These are phyloP conservation scores for Rhinella marina DNA, from an alignment of 2,797 vertebrate genomes.

Conservation along the genomic window DNA sequence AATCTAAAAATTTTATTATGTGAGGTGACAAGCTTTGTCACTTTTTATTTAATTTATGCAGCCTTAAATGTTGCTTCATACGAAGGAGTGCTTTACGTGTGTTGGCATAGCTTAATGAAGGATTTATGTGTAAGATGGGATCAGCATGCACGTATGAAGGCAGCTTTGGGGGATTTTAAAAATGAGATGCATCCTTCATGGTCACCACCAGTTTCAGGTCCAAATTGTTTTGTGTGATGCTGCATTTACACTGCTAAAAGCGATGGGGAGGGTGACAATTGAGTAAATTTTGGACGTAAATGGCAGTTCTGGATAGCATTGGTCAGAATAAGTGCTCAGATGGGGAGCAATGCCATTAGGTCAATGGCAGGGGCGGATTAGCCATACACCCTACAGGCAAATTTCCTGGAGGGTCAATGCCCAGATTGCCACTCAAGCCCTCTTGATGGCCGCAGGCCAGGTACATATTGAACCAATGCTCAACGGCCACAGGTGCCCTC, in stretches of 20 bases:
- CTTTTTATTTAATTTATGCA: conserved; percentile 41
- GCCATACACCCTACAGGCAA: too few relatives aligned
- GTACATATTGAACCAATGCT: too few relatives aligned
- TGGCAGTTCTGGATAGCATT: neutral
- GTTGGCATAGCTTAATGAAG: neutral
- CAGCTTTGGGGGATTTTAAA: too few relatives aligned
- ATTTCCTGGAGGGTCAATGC: too few relatives aligned
- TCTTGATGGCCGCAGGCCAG: too few relatives aligned
- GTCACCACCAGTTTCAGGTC: neutral
- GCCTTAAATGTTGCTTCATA: conserved; percentile 15
- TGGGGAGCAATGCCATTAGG: neutral
- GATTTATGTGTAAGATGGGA: conserved; percentile 10
- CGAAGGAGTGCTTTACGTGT: conserved; percentile 1
- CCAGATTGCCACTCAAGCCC: too few relatives aligned
- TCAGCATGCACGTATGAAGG: neutral
- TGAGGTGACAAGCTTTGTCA: conserved; percentile 40
- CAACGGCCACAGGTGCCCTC: too few relatives aligned
- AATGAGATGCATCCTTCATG: neutral
- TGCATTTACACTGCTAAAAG: neutral
- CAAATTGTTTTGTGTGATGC: neutral
- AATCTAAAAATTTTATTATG: conserved; percentile 36
- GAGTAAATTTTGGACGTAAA: neutral
- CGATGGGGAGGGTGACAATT: neutral
- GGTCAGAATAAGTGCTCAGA: neutral
- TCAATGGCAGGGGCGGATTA: too few relatives aligned